These are phyloP conservation scores for Triplophysa siluroides DNA, from an alignment of 2,113 vertebrate species.

Conservation along the genomic window DNA sequence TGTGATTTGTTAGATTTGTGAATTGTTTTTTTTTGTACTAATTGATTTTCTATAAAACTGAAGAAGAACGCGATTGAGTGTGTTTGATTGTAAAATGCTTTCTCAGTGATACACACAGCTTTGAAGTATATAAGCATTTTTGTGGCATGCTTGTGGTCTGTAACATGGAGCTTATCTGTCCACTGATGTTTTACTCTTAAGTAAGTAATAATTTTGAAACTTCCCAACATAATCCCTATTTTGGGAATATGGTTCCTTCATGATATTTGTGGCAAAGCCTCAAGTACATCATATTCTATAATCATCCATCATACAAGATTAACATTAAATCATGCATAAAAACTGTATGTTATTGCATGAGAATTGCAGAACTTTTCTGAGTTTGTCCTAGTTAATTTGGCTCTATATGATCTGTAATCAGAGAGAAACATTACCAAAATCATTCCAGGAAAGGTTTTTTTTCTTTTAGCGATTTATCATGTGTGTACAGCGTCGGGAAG, in stretches of 20 bases:
- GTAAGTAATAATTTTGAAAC: not conserved
- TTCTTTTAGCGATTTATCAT: slow-evolving; percentile 34
- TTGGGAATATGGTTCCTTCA: not conserved
- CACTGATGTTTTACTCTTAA: not conserved
- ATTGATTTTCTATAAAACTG: not conserved
- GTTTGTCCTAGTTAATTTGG: slow-evolving; percentile 21
- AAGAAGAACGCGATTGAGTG: not conserved
- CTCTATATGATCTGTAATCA: slow-evolving; percentile 41
- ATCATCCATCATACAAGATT: slow-evolving; percentile 4
- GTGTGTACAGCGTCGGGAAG: slow-evolving; percentile 22
- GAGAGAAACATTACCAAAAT: slow-evolving; percentile 38
- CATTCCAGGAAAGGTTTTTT: slow-evolving; percentile 41
- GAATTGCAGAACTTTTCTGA: slow-evolving; percentile 8
- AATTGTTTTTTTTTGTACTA: slow-evolving; percentile 8
- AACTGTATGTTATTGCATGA: not conserved
- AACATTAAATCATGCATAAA: slow-evolving; percentile 8
- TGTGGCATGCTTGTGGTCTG: not conserved
- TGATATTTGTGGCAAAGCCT: not conserved
- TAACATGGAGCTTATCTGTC: not conserved
- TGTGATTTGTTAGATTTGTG: slow-evolving; percentile 23
- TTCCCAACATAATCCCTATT: slow-evolving; percentile 14
- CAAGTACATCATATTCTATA: not conserved
- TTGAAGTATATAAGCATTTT: slow-evolving; percentile 15
- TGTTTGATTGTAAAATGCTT: too few species aligned
- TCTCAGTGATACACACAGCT: not conserved